Percentiles rank a stretch among this genome's conserved stretches.
phyloP scores from a whole-genome alignment of 2,113 vertebrate genomes.

The Suricata suricatta region DNA sequence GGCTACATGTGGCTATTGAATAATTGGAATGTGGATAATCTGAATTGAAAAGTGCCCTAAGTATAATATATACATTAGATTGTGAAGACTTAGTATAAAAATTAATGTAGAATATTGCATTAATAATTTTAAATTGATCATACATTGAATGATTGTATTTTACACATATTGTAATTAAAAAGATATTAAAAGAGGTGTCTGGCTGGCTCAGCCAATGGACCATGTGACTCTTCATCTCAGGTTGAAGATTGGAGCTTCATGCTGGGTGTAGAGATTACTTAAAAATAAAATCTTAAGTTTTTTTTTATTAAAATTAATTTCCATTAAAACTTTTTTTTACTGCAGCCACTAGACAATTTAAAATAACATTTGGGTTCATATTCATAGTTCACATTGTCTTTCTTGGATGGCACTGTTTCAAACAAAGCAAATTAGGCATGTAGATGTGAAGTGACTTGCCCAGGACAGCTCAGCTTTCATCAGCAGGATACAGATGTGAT shows the following conservation, averaged over 20 bases:
- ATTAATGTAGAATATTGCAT: not conserved
- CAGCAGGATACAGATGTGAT: not conserved
- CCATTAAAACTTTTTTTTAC: not conserved
- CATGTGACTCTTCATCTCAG: not conserved
- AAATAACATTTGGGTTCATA: not conserved
- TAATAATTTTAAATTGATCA: not conserved
- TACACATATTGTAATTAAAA: not conserved
- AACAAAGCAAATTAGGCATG: not conserved
- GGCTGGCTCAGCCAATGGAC: not conserved
- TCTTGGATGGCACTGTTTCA: not conserved
- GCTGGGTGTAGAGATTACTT: not conserved
- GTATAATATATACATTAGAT: not conserved
- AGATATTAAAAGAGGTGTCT: not conserved
- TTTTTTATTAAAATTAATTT: not conserved
- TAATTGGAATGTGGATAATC: not conserved
- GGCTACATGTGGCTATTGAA: not conserved
- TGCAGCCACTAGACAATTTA: not conserved
- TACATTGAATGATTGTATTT: not conserved
- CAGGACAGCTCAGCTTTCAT: constrained; percentile 14
- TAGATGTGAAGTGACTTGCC: not conserved
- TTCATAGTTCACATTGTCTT: not conserved
- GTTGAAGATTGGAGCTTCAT: not conserved
- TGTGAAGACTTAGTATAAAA: not conserved
- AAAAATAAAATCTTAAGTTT: not conserved
- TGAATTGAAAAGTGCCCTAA: not conserved